phyloP scores from a whole-genome alignment of 2,113 vertebrate genomes.

The Nothoprocta pentlandii region DNA sequence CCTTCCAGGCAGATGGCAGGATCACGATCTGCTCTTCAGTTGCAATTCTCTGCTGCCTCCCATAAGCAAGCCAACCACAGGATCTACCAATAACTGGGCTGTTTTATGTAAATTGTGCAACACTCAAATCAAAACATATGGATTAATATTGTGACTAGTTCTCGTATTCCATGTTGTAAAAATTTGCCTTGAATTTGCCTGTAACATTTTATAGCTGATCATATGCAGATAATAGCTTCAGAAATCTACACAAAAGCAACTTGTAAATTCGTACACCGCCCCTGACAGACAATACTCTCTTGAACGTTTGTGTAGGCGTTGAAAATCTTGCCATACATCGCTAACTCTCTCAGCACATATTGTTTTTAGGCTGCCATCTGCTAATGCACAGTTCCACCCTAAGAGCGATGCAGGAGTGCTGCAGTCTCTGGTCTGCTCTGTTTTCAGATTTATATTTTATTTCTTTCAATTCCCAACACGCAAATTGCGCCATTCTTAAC shows the following conservation, averaged over 20 bases:
- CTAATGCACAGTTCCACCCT: slow-evolving; percentile 45
- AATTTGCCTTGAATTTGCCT: slow-evolving; percentile 57
- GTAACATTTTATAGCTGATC: slow-evolving; percentile 32
- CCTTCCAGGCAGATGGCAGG: slow-evolving; percentile 77
- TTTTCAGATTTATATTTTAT: not conserved
- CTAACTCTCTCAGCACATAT: slow-evolving; percentile 49
- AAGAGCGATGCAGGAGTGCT: slow-evolving; percentile 27
- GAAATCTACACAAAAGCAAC: slow-evolving; percentile 44
- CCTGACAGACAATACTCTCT: slow-evolving; percentile 47
- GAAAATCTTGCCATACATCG: slow-evolving; percentile 66
- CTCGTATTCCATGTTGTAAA: slow-evolving; percentile 34
- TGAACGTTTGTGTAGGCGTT: slow-evolving; percentile 16
- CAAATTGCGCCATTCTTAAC: not conserved
- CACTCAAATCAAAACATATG: slow-evolving; percentile 25
- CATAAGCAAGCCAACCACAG: slow-evolving; percentile 48
- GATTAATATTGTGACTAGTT: slow-evolving; percentile 66
- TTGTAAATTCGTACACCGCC: slow-evolving; percentile 17
- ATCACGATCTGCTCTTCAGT: slow-evolving; percentile 75
- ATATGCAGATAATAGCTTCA: slow-evolving; percentile 43
- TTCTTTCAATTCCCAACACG: not conserved
- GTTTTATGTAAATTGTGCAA: slow-evolving; percentile 46
- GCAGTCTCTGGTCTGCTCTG: not conserved
- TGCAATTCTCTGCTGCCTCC: slow-evolving; percentile 73
- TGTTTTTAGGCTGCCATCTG: slow-evolving; percentile 57
- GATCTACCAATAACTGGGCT: slow-evolving; percentile 25